phyloP scores from a whole-genome alignment of 2,797 vertebrate genomes.

The Myotis planiceps region DNA sequence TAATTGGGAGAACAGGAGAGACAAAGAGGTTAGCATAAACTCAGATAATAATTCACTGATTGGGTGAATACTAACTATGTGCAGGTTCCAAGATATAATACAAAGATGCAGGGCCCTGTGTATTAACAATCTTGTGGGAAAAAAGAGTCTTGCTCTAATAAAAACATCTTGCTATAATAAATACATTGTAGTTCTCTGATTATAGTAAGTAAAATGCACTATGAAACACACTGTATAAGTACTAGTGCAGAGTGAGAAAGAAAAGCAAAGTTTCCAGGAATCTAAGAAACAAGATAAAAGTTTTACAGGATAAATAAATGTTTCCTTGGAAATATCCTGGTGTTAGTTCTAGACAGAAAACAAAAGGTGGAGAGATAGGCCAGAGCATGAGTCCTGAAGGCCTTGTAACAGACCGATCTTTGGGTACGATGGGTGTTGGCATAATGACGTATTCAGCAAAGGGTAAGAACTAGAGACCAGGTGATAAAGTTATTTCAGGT shows the following conservation, averaged over 20 bases:
- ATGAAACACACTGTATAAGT: not conserved
- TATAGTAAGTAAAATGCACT: not conserved
- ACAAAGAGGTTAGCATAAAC: not conserved
- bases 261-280: not conserved
- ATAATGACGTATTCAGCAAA: not conserved
- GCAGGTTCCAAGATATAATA: not conserved
- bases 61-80: not conserved
- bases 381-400: no score
- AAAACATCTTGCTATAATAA: not conserved
- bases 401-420: not conserved
- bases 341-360: not conserved
- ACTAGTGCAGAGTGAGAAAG: not conserved
- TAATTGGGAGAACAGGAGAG: not conserved
- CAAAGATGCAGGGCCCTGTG: rapidly evolving
- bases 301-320: not conserved
- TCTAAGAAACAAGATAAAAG: not conserved
- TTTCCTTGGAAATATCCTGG: not conserved
- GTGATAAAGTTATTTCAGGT: not conserved
- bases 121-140: not conserved
- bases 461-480: not conserved
- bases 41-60: not conserved
- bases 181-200: not conserved
- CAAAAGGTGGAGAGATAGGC: not conserved
- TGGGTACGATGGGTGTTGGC: rapidly evolving
- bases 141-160: not conserved